Evolutionary conservation across 2,888 invertebrate species (phyloP).

Genomic region (Dioctria rufipes): DNA sequence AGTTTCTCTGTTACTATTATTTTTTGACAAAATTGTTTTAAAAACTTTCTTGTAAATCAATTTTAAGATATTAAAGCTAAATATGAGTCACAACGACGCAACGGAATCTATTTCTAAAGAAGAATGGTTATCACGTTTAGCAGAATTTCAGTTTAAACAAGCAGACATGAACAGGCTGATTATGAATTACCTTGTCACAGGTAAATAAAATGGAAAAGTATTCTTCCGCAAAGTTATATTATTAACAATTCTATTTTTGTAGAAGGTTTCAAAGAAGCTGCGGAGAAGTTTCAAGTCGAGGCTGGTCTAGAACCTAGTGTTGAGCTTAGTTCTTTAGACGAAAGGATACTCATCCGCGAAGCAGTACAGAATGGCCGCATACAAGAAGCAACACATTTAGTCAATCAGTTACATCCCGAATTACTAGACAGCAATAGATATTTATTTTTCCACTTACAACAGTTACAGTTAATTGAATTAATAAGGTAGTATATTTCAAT

Average conservation of each 20-base stretch:
- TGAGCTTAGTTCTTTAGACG: slow-evolving; percentile 89
- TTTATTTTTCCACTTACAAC: slow-evolving; percentile 93
- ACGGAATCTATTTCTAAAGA: slow-evolving; percentile 69
- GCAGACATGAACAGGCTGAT: slow-evolving; percentile 97
- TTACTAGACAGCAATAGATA: slow-evolving; percentile 95
- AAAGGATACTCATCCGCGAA: slow-evolving; percentile 92
- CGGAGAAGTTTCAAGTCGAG: slow-evolving; percentile 95
- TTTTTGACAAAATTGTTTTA: background rate
- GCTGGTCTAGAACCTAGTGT: slow-evolving; percentile 87
- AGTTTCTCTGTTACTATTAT: background rate
- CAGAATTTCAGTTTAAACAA: slow-evolving; percentile 82
- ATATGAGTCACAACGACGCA: slow-evolving; percentile 70
- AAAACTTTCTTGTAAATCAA: slow-evolving; percentile 1
- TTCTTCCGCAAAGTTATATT: background rate
- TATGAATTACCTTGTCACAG: slow-evolving; percentile 98
- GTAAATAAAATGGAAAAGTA: slow-evolving; percentile 71
- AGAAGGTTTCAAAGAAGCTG: slow-evolving; percentile 97
- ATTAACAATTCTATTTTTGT: slow-evolving; percentile 45
- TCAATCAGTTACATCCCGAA: slow-evolving; percentile 95
- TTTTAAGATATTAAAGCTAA: background rate
- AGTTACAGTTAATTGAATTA: slow-evolving; percentile 70
- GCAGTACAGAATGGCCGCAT: slow-evolving; percentile 94
- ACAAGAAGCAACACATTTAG: slow-evolving; percentile 92
- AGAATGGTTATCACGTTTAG: slow-evolving; percentile 69
- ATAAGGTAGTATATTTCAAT: slow-evolving; percentile 63